phyloP scores from a whole-genome alignment of 2,113 vertebrate genomes.

The Climacteris rufus region DNA sequence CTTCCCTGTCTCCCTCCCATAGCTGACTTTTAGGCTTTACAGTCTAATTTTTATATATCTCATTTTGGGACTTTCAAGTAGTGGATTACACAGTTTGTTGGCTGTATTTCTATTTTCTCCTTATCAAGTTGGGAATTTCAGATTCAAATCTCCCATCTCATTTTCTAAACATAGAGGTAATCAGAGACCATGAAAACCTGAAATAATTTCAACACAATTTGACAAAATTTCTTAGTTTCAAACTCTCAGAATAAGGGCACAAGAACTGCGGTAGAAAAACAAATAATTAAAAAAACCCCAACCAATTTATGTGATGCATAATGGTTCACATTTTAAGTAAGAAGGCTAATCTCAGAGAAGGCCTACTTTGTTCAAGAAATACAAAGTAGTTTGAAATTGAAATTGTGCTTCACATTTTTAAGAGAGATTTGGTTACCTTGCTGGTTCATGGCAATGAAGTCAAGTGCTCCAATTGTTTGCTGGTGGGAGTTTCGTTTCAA shows the following conservation, averaged over 20 bases:
- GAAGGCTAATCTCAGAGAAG: slow-evolving; percentile 18
- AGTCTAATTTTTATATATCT: not conserved
- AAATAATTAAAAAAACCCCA: not conserved
- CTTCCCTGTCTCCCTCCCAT: not conserved
- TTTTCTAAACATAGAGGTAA: not conserved
- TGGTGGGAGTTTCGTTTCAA: slow-evolving; percentile 18
- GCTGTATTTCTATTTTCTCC: not conserved
- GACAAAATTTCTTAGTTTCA: not conserved
- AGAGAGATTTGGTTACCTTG: not conserved
- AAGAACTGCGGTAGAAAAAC: not conserved
- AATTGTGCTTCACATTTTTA: slow-evolving; percentile 29
- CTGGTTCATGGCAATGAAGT: not conserved
- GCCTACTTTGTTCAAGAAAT: slow-evolving; percentile 9
- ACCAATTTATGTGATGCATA: not conserved
- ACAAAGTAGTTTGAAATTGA: slow-evolving; percentile 8
- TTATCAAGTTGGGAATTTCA: not conserved
- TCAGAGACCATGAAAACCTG: not conserved
- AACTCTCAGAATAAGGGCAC: not conserved
- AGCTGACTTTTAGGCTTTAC: not conserved
- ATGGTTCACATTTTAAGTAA: slow-evolving; percentile 15
- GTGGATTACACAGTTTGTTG: not conserved
- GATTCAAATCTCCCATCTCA: not conserved
- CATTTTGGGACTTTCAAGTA: not conserved
- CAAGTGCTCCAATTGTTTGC: not conserved
- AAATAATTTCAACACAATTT: not conserved